Evolutionary conservation across 2,888 invertebrate species (phyloP).

Genomic region (Enchytraeus crypticus): DNA sequence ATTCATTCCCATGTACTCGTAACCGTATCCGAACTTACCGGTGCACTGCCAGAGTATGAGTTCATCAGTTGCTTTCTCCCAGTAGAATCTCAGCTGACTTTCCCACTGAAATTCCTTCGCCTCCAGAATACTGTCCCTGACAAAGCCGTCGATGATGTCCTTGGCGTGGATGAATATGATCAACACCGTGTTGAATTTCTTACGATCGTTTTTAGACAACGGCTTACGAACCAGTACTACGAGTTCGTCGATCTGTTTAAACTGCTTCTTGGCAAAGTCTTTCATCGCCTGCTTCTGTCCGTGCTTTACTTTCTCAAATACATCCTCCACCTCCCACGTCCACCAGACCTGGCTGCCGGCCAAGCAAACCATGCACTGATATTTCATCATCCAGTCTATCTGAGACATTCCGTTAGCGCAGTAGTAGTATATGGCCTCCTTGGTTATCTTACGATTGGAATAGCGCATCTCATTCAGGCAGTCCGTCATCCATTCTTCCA

Average conservation of each 20-base stretch:
- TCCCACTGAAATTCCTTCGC: slow-evolving; percentile 86
- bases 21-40: slow-evolving; percentile 79
- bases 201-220: slow-evolving; percentile 68
- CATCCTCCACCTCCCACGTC: slow-evolving; percentile 88
- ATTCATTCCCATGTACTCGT: slow-evolving; percentile 89
- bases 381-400: slow-evolving; percentile 78
- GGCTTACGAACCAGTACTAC: slow-evolving; percentile 66
- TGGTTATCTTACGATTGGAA: slow-evolving; percentile 72
- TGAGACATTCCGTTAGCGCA: slow-evolving; percentile 65
- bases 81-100: slow-evolving; percentile 83
- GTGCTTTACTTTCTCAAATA: slow-evolving; percentile 57
- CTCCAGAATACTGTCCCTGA: slow-evolving; percentile 66
- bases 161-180: slow-evolving; percentile 86
- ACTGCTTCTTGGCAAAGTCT: slow-evolving; percentile 70
- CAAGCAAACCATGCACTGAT: slow-evolving; percentile 76
- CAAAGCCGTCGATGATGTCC: slow-evolving; percentile 71
- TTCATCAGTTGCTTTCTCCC: slow-evolving; percentile 72
- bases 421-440: slow-evolving; percentile 77
- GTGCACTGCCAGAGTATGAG: slow-evolving; percentile 71
- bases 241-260: slow-evolving; percentile 72
- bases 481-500: slow-evolving; percentile 85
- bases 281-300: slow-evolving; percentile 72
- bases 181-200: slow-evolving; percentile 77
- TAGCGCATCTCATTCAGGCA: slow-evolving; percentile 74
- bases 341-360: slow-evolving; percentile 87